These are phyloP conservation scores for Oceanodroma tethys DNA, from an alignment of 2,113 vertebrate species.

Conservation along the genomic window DNA sequence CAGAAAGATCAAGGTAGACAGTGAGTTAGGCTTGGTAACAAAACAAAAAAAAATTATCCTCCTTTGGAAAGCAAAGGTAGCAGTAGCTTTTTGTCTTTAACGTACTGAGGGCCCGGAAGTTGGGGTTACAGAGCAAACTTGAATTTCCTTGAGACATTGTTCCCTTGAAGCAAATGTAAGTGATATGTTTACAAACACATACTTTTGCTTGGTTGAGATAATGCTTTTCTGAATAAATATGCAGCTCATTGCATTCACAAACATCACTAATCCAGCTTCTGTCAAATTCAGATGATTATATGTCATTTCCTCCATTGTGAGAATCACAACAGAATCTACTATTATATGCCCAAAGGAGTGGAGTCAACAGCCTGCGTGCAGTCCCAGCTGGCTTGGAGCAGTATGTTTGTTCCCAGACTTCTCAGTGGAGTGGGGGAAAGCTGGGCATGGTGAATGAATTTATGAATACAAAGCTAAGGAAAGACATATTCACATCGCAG, in stretches of 20 bases:
- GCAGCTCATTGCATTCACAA: background rate
- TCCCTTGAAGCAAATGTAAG: background rate
- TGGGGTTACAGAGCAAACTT: background rate
- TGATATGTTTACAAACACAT: background rate
- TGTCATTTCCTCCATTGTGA: background rate
- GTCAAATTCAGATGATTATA: background rate
- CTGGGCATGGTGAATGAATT: background rate
- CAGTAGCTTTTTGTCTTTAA: background rate
- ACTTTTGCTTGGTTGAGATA: background rate
- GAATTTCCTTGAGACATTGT: background rate
- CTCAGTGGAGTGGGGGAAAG: background rate
- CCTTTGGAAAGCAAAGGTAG: background rate
- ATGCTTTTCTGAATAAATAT: background rate
- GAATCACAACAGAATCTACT: background rate
- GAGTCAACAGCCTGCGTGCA: background rate
- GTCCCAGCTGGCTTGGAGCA: background rate
- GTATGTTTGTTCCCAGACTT: background rate
- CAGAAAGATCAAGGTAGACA: background rate
- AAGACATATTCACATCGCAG: background rate
- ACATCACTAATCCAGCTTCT: background rate
- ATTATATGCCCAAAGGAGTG: background rate
- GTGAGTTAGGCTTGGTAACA: background rate
- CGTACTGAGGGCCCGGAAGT: accelerated
- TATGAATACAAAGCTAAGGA: background rate
- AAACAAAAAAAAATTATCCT: background rate